A percentile compares a stretch with the other conserved stretches of the same genome.
Evolutionary conservation across 2,797 vertebrate species (phyloP).

Genomic region (Miichthys miiuy): DNA sequence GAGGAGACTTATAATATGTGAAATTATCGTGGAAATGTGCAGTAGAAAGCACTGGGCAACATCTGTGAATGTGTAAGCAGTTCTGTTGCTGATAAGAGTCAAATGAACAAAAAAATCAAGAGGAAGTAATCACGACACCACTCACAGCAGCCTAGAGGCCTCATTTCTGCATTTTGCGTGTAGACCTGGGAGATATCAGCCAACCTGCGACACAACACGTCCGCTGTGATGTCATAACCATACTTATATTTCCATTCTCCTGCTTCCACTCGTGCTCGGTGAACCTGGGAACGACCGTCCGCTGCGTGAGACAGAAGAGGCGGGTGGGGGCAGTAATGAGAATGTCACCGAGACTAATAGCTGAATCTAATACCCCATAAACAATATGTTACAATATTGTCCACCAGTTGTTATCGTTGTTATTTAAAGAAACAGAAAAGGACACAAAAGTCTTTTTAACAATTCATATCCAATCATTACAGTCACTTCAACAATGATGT

Average conservation of each 20-base stretch:
- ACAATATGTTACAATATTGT: background rate
- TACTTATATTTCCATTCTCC: slow-evolving; percentile 88
- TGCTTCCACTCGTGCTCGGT: slow-evolving; percentile 85
- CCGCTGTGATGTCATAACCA: slow-evolving; percentile 85
- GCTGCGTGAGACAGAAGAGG: slow-evolving; percentile 59
- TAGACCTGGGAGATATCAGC: slow-evolving; percentile 88
- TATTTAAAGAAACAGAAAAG: background rate
- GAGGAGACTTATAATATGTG: background rate
- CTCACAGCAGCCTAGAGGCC: slow-evolving; percentile 89
- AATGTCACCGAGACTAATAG: background rate
- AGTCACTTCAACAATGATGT: background rate
- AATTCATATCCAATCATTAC: background rate
- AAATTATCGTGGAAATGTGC: background rate
- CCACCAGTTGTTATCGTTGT: background rate
- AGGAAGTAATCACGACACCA: slow-evolving; percentile 20
- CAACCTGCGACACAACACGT: slow-evolving; percentile 84
- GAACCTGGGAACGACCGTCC: slow-evolving; percentile 88
- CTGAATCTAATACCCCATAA: background rate
- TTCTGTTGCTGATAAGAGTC: no score
- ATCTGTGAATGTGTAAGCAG: no score
- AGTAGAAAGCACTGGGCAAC: no score
- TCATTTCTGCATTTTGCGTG: slow-evolving; percentile 89
- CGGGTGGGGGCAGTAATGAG: no score
- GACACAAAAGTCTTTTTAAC: background rate
- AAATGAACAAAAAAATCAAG: background rate